phyloP scores from a whole-genome alignment of 1,140 invertebrate species.

The Rhyzopertha dominica region DNA sequence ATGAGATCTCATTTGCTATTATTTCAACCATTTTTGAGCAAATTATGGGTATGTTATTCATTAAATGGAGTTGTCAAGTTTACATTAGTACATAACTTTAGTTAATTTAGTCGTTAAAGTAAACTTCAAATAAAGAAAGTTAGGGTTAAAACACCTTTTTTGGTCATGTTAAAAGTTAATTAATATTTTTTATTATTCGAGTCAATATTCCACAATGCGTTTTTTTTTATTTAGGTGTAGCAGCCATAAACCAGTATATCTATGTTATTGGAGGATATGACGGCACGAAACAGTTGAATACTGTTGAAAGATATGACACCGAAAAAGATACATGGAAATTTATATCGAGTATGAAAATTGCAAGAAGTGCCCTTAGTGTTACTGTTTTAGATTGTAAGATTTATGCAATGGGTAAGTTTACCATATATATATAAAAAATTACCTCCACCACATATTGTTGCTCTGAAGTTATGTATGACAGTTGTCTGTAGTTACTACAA shows the following conservation, averaged over 20 bases:
- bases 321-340: conserved; percentile 69
- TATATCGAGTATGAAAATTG: conserved; percentile 62
- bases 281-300: conserved; percentile 66
- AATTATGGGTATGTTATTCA: no score
- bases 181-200: conserved; percentile 1
- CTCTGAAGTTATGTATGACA: no score
- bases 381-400: conserved; percentile 76
- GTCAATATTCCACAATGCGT: not conserved
- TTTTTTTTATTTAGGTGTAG: conserved; percentile 57
- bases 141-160: no score
- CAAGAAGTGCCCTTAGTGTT: conserved; percentile 76
- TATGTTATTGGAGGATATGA: conserved; percentile 85
- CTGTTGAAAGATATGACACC: conserved; percentile 78
- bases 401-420: conserved; percentile 69
- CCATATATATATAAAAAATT: no score
- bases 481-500: no score
- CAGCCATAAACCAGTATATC: conserved; percentile 71
- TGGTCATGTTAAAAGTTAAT: conserved; percentile 4
- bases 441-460: no score
- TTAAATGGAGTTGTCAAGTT: no score
- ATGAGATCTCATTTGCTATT: no score
- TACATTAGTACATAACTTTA: no score
- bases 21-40: no score
- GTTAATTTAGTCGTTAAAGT: no score
- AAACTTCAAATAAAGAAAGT: no score